Evolutionary conservation across 1,140 invertebrate species (phyloP), one percentile per base, ranked within the genome.

Genomic region (Octopus sinensis): DNA sequence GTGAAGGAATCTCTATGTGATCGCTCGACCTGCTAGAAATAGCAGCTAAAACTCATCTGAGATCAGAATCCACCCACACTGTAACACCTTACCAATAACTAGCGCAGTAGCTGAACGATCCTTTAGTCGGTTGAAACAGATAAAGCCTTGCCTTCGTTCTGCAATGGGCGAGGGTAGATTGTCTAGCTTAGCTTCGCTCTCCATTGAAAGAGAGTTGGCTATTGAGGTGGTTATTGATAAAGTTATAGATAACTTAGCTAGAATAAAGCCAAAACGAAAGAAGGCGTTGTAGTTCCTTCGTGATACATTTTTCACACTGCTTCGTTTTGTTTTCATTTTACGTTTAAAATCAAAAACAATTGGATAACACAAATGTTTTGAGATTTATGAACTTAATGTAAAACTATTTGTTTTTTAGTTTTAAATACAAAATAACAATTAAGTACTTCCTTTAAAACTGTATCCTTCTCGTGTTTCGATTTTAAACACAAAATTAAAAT

Each of bases 351-450:
- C 12, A 13, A 3, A 3, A 68, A 68, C 3, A 68, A 68, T 68
- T 68, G 62, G n/a, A 68, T n/a, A 68, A 68, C 62, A 68, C 12
- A 68, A 12, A 13, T 68, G 62, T 68, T 68, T 68, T 68, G 12
- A 68, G 62, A 68, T 68, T 68, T 68, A 13, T 68, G 62, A 68
- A 1, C 62, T 68, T 68, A 68, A 12, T 2, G 62, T 68, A 68
- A 68, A 13, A 68, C 62, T 68, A 43, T 43, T 43, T 43, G 30
- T 43, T 0, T 68, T 68, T 68, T 68, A 13, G 2, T 68, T 68
- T 68, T 68, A 68, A 68, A 68, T 68, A n/a, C 62, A 68, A 68
- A 68, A 68, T 68, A 68, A 68, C 62, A 68, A 68, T 68, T 68
- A 68, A 13, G 62, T 68, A 68, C 62, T 68, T 68, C 62, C 62